Percentiles rank a stretch among this genome's conserved stretches.
phyloP scores from a whole-genome alignment of 2,888 invertebrate genomes.

The Cerastis leucographa region DNA sequence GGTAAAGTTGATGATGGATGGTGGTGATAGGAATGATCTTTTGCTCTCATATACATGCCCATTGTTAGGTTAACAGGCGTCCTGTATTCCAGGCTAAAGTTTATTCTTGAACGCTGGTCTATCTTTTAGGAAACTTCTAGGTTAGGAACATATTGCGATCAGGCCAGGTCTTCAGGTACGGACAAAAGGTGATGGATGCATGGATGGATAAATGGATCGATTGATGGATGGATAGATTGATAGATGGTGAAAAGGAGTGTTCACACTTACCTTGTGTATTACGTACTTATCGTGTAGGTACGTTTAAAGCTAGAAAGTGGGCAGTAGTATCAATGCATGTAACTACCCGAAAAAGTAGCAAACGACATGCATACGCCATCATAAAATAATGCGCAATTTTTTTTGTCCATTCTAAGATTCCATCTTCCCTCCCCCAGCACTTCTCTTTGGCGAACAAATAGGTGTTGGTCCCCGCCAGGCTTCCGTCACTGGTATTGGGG shows the following conservation, averaged over 20 bases:
- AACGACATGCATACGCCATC: background rate
- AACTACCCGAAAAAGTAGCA: background rate
- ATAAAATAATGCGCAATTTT: background rate
- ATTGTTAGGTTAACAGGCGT: background rate
- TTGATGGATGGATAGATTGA: background rate
- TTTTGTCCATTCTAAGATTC: background rate
- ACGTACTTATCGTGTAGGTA: background rate
- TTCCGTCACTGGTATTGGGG: slow-evolving; percentile 86
- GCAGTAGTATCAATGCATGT: background rate
- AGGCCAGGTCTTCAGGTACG: background rate
- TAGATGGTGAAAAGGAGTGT: background rate
- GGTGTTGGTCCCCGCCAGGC: slow-evolving; percentile 75
- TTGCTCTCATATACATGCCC: background rate
- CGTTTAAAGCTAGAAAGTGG: background rate
- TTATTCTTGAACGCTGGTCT: background rate
- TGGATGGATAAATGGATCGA: background rate
- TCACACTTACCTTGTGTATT: background rate
- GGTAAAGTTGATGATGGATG: background rate
- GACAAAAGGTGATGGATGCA: background rate
- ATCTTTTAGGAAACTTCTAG: background rate
- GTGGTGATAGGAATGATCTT: background rate
- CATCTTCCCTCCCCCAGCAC: slow-evolving; percentile 88
- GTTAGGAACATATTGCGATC: background rate
- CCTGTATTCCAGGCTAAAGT: background rate
- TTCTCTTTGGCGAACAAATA: slow-evolving; percentile 94